phyloP scores from a whole-genome alignment of 1,140 invertebrate genomes.

The Phocides pigmalion region DNA sequence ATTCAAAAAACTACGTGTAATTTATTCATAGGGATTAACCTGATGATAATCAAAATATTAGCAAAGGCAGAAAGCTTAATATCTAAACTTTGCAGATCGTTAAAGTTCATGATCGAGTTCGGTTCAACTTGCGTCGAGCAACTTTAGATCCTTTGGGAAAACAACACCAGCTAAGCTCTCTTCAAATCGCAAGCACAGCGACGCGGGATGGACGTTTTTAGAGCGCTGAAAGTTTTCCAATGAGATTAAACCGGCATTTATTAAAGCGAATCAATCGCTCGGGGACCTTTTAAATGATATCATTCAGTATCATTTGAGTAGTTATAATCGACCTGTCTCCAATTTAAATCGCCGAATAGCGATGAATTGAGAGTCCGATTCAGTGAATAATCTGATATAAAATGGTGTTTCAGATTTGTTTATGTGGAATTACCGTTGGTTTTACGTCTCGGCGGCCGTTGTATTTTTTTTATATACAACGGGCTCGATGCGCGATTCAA shows the following conservation, averaged over 20 bases:
- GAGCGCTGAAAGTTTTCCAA: constrained; percentile 47
- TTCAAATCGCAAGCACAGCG: constrained; percentile 43
- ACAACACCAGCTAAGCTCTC: constrained; percentile 60
- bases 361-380: constrained; percentile 44
- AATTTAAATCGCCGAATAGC: constrained; percentile 55
- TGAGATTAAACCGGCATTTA: constrained; percentile 48
- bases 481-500: constrained; percentile 64
- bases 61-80: constrained; percentile 60
- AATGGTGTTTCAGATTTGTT: constrained; percentile 63
- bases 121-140: constrained; percentile 52
- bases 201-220: constrained; percentile 44
- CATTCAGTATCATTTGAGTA: constrained; percentile 41
- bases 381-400: constrained; percentile 64
- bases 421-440: constrained; percentile 66
- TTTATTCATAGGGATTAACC: not conserved
- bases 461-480: constrained; percentile 65
- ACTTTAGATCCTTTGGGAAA: constrained; percentile 68
- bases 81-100: constrained; percentile 63
- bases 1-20: not conserved
- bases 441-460: constrained; percentile 47
- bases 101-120: constrained; percentile 74
- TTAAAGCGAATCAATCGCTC: constrained; percentile 46
- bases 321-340: constrained; percentile 66
- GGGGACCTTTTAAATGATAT: constrained; percentile 61
- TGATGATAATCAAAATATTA: constrained; percentile 25